phyloP scores from a whole-genome alignment of 1,140 invertebrate genomes.

The Melipona quadrifasciata region DNA sequence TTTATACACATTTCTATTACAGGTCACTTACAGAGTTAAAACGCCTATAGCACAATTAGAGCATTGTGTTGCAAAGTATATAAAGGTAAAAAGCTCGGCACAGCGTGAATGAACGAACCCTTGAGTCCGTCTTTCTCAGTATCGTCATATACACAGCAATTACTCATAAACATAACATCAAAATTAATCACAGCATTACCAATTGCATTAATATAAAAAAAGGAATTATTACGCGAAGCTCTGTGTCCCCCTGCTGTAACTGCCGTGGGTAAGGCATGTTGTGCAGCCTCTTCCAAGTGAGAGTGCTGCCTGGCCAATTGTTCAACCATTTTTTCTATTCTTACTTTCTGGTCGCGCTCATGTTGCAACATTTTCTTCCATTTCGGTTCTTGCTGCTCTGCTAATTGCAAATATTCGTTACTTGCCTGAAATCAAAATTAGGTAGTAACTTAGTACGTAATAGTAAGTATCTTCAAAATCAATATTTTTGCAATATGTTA shows the following conservation, averaged over 20 bases:
- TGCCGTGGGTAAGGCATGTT: conserved; percentile 82
- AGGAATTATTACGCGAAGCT: conserved; percentile 78
- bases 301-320: conserved; percentile 98
- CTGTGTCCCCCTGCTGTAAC: conserved; percentile 71
- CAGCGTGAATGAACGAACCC: not conserved
- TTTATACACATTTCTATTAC: conserved; percentile 21
- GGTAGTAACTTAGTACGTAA: not conserved
- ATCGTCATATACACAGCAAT: not conserved
- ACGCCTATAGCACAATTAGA: not conserved
- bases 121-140: not conserved
- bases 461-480: not conserved
- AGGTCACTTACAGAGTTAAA: conserved; percentile 10
- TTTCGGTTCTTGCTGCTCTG: conserved; percentile 92
- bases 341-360: conserved; percentile 95
- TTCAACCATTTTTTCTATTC: conserved; percentile 98
- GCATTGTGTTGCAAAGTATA: conserved; percentile 10
- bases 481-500: not conserved
- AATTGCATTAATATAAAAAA: conserved; percentile 39
- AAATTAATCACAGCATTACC: conserved; percentile 18
- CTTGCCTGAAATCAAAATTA: conserved; percentile 87
- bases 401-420: conserved; percentile 93
- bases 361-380: conserved; percentile 96
- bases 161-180: not conserved
- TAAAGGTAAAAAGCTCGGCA: conserved; percentile 10
- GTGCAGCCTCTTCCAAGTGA: conserved; percentile 92